Evolutionary conservation across 2,113 vertebrate species (phyloP).

Genomic region (Erpornis zantholeuca): DNA sequence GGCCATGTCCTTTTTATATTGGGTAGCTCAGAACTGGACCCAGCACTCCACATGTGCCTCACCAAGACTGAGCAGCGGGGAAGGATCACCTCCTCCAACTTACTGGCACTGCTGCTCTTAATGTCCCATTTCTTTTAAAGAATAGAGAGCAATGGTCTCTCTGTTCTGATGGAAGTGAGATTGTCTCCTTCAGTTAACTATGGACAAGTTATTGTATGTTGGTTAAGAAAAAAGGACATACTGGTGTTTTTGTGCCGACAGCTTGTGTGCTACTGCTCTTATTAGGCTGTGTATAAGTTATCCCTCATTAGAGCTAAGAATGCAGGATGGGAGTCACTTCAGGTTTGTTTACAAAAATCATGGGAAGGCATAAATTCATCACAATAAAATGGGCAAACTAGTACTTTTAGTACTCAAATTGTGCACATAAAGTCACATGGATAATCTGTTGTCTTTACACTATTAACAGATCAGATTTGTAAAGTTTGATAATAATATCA

Average conservation of each 20-base stretch:
- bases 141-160: background rate
- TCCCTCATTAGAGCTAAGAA: background rate
- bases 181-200: background rate
- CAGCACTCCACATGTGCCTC: background rate
- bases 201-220: background rate
- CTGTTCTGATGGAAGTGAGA: background rate
- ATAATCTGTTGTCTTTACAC: background rate
- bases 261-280: background rate
- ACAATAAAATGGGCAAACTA: background rate
- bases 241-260: background rate
- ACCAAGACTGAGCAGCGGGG: background rate
- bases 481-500: background rate
- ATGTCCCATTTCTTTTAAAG: background rate
- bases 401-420: background rate
- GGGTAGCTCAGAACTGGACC: background rate
- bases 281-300: background rate
- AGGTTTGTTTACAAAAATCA: background rate
- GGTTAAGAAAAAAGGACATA: background rate
- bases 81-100: background rate
- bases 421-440: background rate
- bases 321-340: background rate
- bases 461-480: background rate
- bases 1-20: rapidly evolving
- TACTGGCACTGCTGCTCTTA: background rate
- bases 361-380: background rate